Evolutionary conservation across 2,888 invertebrate species (phyloP).

Genomic region (Stegana nigrithorax): DNA sequence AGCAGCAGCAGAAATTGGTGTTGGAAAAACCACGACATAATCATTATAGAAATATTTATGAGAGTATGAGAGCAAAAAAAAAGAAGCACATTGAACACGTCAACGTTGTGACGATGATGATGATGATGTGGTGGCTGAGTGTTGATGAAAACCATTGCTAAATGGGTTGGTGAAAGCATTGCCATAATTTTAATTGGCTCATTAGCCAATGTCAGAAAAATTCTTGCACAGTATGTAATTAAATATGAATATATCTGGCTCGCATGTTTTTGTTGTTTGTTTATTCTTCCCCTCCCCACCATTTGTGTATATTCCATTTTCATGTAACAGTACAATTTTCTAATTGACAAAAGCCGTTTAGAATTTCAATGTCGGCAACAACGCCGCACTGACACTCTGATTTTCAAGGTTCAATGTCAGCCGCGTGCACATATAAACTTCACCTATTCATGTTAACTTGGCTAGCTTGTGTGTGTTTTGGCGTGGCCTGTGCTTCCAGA

Average conservation of each 20-base stretch:
- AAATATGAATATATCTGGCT: not conserved
- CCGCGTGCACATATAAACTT: too few species aligned
- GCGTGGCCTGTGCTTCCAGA: too few species aligned
- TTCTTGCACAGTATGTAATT: not conserved
- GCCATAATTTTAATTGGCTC: constrained; percentile 52
- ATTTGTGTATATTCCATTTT: not conserved
- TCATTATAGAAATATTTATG: too few species aligned
- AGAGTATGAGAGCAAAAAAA: too few species aligned
- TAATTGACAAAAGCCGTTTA: not conserved
- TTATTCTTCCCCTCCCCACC: not conserved
- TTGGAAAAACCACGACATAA: too few species aligned
- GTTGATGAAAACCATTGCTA: not conserved
- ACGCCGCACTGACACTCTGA: not conserved
- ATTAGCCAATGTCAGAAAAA: constrained; percentile 39
- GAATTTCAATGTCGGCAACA: not conserved
- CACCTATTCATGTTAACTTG: too few species aligned
- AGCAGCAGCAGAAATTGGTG: too few species aligned
- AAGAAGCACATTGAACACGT: too few species aligned
- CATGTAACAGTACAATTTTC: not conserved
- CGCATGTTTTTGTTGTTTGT: not conserved
- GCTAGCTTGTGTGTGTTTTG: too few species aligned
- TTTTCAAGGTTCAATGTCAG: not conserved
- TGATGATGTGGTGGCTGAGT: too few species aligned
- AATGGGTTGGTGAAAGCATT: constrained; percentile 37
- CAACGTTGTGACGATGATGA: too few species aligned